Evolutionary conservation across 2,797 vertebrate species (phyloP).

Genomic region (Pachyuromys duprasi): DNA sequence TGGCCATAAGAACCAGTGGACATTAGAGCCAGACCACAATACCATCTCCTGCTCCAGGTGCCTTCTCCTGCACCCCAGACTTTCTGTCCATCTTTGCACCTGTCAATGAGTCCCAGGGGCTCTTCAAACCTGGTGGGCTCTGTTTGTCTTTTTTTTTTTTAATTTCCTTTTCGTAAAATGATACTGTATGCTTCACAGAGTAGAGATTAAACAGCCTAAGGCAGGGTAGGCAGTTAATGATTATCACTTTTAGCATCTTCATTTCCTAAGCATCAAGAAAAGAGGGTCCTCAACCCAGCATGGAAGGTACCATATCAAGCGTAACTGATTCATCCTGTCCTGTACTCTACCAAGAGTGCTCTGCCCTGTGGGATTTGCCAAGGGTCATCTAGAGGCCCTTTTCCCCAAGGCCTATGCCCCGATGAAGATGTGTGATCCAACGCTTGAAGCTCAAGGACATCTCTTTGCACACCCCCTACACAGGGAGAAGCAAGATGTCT

Average conservation of each 20-base stretch:
- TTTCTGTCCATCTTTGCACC: not conserved
- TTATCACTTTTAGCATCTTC: not conserved
- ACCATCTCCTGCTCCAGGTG: not conserved
- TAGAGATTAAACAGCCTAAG: not conserved
- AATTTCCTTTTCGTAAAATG: not conserved
- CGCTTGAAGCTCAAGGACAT: accelerated
- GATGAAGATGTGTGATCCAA: accelerated
- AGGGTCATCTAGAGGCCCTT: accelerated
- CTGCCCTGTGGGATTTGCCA: not conserved
- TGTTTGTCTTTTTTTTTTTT: not conserved
- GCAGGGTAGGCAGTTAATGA: accelerated
- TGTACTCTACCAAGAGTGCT: not conserved
- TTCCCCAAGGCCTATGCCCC: not conserved
- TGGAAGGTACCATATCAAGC: no score
- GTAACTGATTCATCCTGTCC: not conserved
- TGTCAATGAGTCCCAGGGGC: not conserved
- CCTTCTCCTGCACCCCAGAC: not conserved
- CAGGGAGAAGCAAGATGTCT: not conserved
- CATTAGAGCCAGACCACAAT: not conserved
- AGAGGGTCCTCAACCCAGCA: not conserved
- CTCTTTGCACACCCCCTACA: not conserved
- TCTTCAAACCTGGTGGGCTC: not conserved
- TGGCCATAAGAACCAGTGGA: not conserved
- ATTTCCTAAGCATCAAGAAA: not conserved
- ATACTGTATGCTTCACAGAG: not conserved